Base-by-base conservation (phyloP, 1,140 invertebrate genomes). In the Lasaia peninsularis region DNA sequence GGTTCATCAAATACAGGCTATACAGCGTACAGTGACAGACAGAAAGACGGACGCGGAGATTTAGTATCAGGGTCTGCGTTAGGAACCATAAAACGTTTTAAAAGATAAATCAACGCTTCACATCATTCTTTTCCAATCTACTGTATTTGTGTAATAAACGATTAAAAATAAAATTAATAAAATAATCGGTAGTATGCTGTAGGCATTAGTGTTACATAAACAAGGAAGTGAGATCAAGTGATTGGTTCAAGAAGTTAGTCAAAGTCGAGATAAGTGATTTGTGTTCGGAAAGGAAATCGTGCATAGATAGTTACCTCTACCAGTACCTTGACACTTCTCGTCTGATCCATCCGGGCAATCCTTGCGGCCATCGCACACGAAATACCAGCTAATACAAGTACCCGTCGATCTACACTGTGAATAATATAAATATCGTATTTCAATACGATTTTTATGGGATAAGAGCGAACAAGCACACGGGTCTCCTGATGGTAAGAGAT, bases 331-430 rank as follows among this genome's bases (percentile, higher is more conserved):
- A 73, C 94, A 96, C 71, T 93, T 93, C 80, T 97, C 96, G 76
- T 97, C 96, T 0, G 95, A 95, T 10, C 93, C 94, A 78, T 98
- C 97, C 2, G 91, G 85, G 78, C 97, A 98, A 77, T 98, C 96
- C 54, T 92, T 91, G 63, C 95, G 92, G n/a, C 96, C 96, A 81
- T 98, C 97, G 86, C 98, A 99, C 0, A 97, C 94, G 88, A 97
- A 98, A 85, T 95, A 96, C 92, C 94, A 95, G 67, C 94, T 95
- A 70, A 98, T 97, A 84, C 97, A 98, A 1, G 92, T 90, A 0
- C 96, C 96, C 56, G 94, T 94, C 58, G 92, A 93, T 51, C 95
- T 92, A 70, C 95, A 96, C 92, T 96, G 88, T 57, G 90, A 75
- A 49, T n/a, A n/a, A n/a, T n/a, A n/a, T n/a, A n/a, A n/a, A n/a